Evolutionary conservation across 2,888 invertebrate genomes (phyloP).

Genomic region (Sesia bembeciformis): DNA sequence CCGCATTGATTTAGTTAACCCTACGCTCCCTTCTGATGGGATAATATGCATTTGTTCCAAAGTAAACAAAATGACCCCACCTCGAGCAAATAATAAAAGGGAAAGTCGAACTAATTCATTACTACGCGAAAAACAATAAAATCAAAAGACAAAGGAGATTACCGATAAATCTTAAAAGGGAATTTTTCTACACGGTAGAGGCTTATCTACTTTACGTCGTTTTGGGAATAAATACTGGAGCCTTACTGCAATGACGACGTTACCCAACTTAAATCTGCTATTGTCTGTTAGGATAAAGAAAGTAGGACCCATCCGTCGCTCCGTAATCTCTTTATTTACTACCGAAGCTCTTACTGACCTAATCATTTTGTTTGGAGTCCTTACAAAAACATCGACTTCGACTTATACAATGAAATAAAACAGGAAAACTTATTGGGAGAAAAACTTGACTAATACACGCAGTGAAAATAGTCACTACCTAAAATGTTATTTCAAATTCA

Average conservation of each 20-base stretch:
- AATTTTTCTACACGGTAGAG: constrained; percentile 47
- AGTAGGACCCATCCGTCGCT: constrained; percentile 30
- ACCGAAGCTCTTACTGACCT: constrained; percentile 34
- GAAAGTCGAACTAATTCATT: constrained; percentile 54
- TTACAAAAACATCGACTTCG: not conserved
- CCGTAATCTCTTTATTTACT: constrained; percentile 54
- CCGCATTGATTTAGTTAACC: constrained; percentile 52
- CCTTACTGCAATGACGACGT: constrained; percentile 50
- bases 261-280: constrained; percentile 47
- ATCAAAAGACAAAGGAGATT: constrained; percentile 55
- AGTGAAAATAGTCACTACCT: too few species aligned
- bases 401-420: too few species aligned
- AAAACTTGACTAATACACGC: too few species aligned
- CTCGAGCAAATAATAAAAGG: constrained; percentile 48
- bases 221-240: constrained; percentile 54
- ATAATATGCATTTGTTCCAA: constrained; percentile 41
- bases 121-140: constrained; percentile 58
- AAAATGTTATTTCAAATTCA: too few species aligned
- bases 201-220: constrained; percentile 61
- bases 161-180: constrained; percentile 56
- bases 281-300: constrained; percentile 61
- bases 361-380: constrained; percentile 29
- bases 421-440: too few species aligned
- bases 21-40: constrained; percentile 38
- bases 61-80: constrained; percentile 52